These are phyloP conservation scores for Ascidia mentula DNA, from an alignment of 23 tunicate genomes.

Conservation along the genomic window DNA sequence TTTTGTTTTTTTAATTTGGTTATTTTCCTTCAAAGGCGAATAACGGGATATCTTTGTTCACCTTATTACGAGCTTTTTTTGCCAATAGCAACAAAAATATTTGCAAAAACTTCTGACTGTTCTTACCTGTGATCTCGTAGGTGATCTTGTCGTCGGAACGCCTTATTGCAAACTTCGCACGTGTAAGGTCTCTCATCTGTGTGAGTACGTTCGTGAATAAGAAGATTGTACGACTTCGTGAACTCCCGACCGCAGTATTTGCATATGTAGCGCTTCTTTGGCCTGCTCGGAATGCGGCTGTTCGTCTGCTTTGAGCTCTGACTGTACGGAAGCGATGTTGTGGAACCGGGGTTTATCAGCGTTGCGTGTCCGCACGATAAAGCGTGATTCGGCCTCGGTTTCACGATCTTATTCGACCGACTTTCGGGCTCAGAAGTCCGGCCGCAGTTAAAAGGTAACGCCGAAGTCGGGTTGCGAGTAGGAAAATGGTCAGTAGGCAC, in stretches of 20 bases:
- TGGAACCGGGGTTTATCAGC: neutral
- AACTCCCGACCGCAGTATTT: slow-evolving; percentile 87
- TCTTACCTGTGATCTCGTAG: slow-evolving; percentile 94
- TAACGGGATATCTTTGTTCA: too few species aligned
- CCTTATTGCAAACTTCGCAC: slow-evolving; percentile 95
- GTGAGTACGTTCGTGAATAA: slow-evolving; percentile 96
- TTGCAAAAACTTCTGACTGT: too few species aligned
- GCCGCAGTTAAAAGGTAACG: neutral
- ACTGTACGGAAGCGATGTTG: neutral
- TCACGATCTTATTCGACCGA: neutral
- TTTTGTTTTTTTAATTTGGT: too few species aligned
- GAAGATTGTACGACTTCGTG: slow-evolving; percentile 90
- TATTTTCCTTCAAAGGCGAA: too few species aligned
- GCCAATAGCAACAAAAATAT: too few species aligned
- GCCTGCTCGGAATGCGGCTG: slow-evolving; percentile 32
- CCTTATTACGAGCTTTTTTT: too few species aligned
- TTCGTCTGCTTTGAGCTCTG: neutral
- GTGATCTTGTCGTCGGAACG: slow-evolving; percentile 95
- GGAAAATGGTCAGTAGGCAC: neutral
- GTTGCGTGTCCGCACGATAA: neutral
- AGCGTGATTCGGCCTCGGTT: neutral
- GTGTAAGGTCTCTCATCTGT: slow-evolving; percentile 95
- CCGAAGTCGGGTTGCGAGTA: neutral
- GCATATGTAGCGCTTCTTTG: slow-evolving; percentile 92
- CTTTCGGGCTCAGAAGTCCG: neutral